Conservation (phyloP, 2,888 invertebrate species). For the Helleia helle region DNA sequence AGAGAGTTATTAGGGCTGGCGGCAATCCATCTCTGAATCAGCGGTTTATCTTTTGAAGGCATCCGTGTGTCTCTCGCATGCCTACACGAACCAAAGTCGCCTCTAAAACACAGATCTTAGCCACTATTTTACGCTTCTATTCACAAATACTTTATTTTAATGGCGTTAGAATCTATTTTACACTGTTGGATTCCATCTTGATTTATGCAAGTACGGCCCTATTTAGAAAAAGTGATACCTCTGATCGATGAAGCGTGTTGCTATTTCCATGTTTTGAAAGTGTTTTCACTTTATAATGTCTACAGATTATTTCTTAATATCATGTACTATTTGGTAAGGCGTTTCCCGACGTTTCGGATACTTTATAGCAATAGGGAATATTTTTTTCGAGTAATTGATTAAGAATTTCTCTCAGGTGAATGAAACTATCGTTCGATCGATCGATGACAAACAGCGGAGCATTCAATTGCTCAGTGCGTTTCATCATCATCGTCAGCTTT, state of each 20-base stretch:
- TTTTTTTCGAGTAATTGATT: too few relatives aligned
- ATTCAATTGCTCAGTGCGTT: too few relatives aligned
- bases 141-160: conserved; percentile 17
- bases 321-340: too few relatives aligned
- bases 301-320: too few relatives aligned
- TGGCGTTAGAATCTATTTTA: conserved; percentile 17
- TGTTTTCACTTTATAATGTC: conserved; percentile 19
- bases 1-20: conserved; percentile 25
- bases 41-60: conserved; percentile 50
- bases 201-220: conserved; percentile 31
- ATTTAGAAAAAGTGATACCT: conserved; percentile 42
- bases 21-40: conserved; percentile 35
- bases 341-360: too few relatives aligned
- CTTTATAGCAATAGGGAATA: too few relatives aligned
- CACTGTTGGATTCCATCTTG: conserved; percentile 12
- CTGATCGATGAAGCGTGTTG: conserved; percentile 40
- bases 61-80: conserved; percentile 32
- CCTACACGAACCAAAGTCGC: conserved; percentile 26
- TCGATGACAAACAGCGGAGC: too few relatives aligned
- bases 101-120: conserved; percentile 40
- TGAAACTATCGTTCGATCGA: too few relatives aligned
- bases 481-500: too few relatives aligned
- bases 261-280: conserved; percentile 31
- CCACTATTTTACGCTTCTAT: conserved; percentile 31
- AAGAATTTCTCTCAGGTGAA: too few relatives aligned